Evolutionary conservation across 2,797 vertebrate genomes (phyloP), one percentile per base, ranked within the genome.

Genomic region (Halcyon chelicuti): DNA sequence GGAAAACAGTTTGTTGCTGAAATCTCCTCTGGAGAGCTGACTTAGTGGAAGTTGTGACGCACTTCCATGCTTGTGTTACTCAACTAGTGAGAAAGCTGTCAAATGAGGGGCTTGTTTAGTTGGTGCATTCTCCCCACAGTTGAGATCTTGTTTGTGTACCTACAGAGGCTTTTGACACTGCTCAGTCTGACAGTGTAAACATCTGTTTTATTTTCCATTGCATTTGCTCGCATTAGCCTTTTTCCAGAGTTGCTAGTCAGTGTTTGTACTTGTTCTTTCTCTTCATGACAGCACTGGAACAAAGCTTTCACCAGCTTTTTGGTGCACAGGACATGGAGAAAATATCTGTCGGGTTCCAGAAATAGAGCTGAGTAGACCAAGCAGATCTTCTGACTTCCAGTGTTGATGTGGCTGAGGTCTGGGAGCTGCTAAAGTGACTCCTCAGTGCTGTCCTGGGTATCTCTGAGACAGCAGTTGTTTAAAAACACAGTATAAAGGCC

Each of bases 241-340:
- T 31, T 39, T 72, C 25, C 47, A 47, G 33, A 68, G 42, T 54
- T 78, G 52, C 33, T 80, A 60, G 19, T 77, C 29, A 63, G 37
- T 77, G 28, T 82, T 92, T 76, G 72, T 68, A 37, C 35, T 84
- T 66, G 12, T 26, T 49, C 28, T 78, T 88, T 77, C 37, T 75
- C 42, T 68, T 88, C 14, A 29, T 0, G 12, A 35, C 49, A 86
- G 15, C 39, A 23, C n/a, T 67, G 19, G 46, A 70, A 73, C 9
- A 86, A 85, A 95, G 39, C 39, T 92, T 94, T 94, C 4, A 23
- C 84, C 35, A 90, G 0, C 74, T 90, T 81, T 33, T 81, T 90
- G 12, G 9, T 77, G 13, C 0, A 0, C 93, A 62, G 80, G n/a
- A 65, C 5, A 2, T 12, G 54, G 40, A 75, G 57, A 81, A 95